Percentiles rank a stretch among this genome's conserved stretches.
Evolutionary conservation across 37 sponge, comb jelly and placozoan species (phyloP).

Genomic region (Halichondria panicea): DNA sequence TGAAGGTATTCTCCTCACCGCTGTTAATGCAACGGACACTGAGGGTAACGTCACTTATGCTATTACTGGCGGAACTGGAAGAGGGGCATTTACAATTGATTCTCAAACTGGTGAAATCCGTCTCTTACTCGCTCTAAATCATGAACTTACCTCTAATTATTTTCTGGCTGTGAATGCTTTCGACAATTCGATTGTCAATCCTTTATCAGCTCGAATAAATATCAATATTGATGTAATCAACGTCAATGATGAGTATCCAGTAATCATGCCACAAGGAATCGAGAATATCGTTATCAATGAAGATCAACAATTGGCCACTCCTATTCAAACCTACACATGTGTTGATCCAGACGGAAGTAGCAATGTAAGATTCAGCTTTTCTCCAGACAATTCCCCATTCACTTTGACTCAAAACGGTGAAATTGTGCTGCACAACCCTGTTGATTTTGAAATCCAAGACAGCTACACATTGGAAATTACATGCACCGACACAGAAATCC

Average conservation of each 20-base stretch:
- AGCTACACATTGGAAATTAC: constrained; percentile 16
- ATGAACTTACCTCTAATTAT: constrained; percentile 36
- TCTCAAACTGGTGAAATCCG: constrained; percentile 34
- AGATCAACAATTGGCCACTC: neutral
- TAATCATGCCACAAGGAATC: constrained; percentile 19
- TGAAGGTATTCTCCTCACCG: constrained; percentile 5
- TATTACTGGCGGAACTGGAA: constrained; percentile 59
- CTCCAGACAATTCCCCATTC: constrained; percentile 17
- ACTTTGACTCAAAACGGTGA: neutral
- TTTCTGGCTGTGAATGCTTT: constrained; percentile 29
- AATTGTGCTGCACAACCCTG: neutral
- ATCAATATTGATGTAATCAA: constrained; percentile 32
- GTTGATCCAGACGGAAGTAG: constrained; percentile 41
- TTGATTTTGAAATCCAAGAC: constrained; percentile 36
- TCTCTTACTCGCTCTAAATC: constrained; percentile 35
- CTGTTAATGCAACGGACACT: constrained; percentile 47
- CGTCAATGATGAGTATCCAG: constrained; percentile 36
- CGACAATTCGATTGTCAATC: constrained; percentile 28
- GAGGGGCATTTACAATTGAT: constrained; percentile 41
- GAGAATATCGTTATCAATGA: constrained; percentile 16
- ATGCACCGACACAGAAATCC: constrained; percentile 29
- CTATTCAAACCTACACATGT: constrained; percentile 32
- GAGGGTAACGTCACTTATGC: constrained; percentile 35
- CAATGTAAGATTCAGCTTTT: constrained; percentile 14
- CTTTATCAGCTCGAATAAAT: neutral